Evolutionary conservation across 2,797 vertebrate species (phyloP).

Genomic region (Semaprochilodus insignis): DNA sequence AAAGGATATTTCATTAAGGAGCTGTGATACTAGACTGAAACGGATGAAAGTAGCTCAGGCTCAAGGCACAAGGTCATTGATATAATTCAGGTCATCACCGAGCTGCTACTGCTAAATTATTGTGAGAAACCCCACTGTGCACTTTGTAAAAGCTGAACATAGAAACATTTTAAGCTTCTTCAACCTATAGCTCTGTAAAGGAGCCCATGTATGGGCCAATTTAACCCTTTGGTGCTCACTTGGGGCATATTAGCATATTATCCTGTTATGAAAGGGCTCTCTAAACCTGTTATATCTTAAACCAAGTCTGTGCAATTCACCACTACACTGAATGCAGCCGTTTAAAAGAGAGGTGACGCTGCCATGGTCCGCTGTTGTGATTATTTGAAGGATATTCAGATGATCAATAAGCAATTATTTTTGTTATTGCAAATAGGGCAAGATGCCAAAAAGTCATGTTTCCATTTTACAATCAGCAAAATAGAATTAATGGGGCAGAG

Average conservation of each 20-base stretch:
- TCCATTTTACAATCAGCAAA: conserved; percentile 27
- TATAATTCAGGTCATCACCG: conserved; percentile 12
- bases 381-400: conserved; percentile 9
- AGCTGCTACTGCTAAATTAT: conserved; percentile 7
- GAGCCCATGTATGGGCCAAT: too few relatives aligned
- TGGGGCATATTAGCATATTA: not conserved
- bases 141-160: not conserved
- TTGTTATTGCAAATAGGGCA: not conserved
- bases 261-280: too few relatives aligned
- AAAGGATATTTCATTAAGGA: conserved; percentile 50
- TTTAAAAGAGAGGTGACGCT: not conserved
- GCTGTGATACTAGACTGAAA: conserved; percentile 36
- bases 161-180: not conserved
- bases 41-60: not conserved
- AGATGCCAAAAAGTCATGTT: not conserved
- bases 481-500: not conserved
- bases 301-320: too few relatives aligned
- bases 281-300: too few relatives aligned
- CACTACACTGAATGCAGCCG: not conserved
- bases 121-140: not conserved
- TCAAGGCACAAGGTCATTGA: conserved; percentile 1
- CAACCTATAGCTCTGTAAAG: not conserved
- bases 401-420: conserved; percentile 18
- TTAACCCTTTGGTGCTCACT: not conserved
- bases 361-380: not conserved